Conservation (phyloP, 1,140 invertebrate species). For the Pristionchus pacificus region DNA sequence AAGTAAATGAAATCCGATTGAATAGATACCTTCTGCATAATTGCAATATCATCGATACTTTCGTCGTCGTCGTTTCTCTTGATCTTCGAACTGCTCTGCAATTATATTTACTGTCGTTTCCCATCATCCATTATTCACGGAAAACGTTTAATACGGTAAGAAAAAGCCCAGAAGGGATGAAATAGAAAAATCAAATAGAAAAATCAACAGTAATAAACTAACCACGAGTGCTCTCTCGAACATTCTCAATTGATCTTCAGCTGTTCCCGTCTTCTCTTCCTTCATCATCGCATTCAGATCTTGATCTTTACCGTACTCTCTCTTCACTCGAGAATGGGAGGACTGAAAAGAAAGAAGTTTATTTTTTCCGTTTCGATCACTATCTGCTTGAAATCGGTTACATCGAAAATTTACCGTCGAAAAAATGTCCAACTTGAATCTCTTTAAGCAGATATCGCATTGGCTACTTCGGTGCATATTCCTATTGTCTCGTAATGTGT, state of each 20-base stretch:
- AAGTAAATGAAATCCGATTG: too few species aligned
- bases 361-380: too few species aligned
- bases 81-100: constrained; percentile 39
- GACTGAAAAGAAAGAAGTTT: constrained; percentile 14
- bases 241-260: constrained; percentile 75
- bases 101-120: constrained; percentile 13
- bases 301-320: constrained; percentile 35
- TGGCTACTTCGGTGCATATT: too few species aligned
- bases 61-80: constrained; percentile 66
- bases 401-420: too few species aligned
- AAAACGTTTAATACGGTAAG: background rate
- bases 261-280: constrained; percentile 77
- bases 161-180: too few species aligned
- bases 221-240: constrained; percentile 73
- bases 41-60: constrained; percentile 82
- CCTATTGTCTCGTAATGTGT: constrained; percentile 3
- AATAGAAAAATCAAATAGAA: too few species aligned
- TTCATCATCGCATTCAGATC: constrained; percentile 64
- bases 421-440: too few species aligned
- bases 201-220: too few species aligned
- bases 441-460: too few species aligned
- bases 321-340: constrained; percentile 33
- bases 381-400: too few species aligned
- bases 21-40: constrained; percentile 65
- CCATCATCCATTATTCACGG: constrained; percentile 7